These are phyloP conservation scores for Eustalomyia histrio DNA, from an alignment of 2,888 invertebrate species.

Conservation along the genomic window DNA sequence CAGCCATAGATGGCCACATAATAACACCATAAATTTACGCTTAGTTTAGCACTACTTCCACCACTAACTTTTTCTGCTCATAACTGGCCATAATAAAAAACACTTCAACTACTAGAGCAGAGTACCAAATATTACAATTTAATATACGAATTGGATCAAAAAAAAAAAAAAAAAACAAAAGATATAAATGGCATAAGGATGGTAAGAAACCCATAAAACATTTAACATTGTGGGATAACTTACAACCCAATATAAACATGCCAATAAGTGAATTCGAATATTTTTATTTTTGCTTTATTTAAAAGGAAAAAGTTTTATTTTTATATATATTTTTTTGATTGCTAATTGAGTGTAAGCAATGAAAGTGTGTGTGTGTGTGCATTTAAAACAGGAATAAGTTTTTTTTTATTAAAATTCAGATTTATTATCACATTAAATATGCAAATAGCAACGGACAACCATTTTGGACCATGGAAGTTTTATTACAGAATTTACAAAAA, in stretches of 20 bases:
- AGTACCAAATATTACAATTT: not conserved
- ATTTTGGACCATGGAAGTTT: too few relatives aligned
- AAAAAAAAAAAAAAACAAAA: not conserved
- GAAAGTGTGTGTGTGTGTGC: too few relatives aligned
- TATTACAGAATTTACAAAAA: too few relatives aligned
- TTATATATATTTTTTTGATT: too few relatives aligned
- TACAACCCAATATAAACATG: constrained; percentile 12
- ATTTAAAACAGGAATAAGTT: too few relatives aligned
- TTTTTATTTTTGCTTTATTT: not conserved
- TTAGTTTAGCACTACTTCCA: constrained; percentile 49
- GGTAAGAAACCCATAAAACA: not conserved
- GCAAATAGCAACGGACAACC: too few relatives aligned
- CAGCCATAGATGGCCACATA: constrained; percentile 41
- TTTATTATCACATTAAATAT: too few relatives aligned
- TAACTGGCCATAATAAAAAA: constrained; percentile 34
- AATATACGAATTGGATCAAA: not conserved
- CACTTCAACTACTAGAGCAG: not conserved
- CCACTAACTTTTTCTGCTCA: constrained; percentile 7
- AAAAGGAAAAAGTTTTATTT: too few relatives aligned
- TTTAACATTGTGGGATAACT: constrained; percentile 13
- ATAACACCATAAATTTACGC: constrained; percentile 58
- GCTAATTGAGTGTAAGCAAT: too few relatives aligned
- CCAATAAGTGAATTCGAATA: constrained; percentile 45
- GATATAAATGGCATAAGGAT: not conserved
- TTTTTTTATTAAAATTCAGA: too few relatives aligned